Conservation (phyloP, 2,888 invertebrate genomes). For the Plemyria rubiginata region DNA sequence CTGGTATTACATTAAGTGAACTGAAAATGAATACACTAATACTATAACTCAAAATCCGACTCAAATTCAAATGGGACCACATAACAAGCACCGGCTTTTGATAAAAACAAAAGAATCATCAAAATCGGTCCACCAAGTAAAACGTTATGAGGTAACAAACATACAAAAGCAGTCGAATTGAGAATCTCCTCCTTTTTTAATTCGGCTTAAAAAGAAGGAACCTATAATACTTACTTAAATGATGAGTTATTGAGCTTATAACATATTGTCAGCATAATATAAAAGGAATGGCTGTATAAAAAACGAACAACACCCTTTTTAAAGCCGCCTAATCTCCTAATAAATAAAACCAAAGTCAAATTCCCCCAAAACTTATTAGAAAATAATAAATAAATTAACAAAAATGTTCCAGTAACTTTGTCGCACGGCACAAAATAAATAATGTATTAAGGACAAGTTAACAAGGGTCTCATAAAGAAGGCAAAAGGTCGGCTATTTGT, state of each 20-base stretch:
- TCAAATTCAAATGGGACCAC: too few relatives aligned
- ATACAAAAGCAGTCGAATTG: too few relatives aligned
- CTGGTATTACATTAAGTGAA: too few relatives aligned
- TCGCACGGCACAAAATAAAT: slow-evolving; percentile 74
- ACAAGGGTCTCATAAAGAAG: slow-evolving; percentile 85
- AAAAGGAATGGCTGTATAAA: neutral
- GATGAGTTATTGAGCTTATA: neutral
- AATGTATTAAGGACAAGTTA: slow-evolving; percentile 84
- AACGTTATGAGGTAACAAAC: too few relatives aligned
- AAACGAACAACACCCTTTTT: slow-evolving; percentile 3
- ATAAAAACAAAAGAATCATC: too few relatives aligned
- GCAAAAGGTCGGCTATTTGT: slow-evolving; percentile 84
- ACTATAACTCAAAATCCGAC: too few relatives aligned
- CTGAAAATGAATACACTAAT: too few relatives aligned
- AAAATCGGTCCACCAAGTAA: too few relatives aligned
- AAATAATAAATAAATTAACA: slow-evolving; percentile 75
- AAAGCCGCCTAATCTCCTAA: slow-evolving; percentile 31
- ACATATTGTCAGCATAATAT: neutral
- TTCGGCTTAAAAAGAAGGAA: too few relatives aligned
- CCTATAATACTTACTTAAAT: too few relatives aligned
- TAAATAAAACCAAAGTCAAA: slow-evolving; percentile 41
- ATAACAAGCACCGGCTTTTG: too few relatives aligned
- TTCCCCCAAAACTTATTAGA: slow-evolving; percentile 55
- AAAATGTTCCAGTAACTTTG: slow-evolving; percentile 63
- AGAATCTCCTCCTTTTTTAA: too few relatives aligned